Percentiles rank a stretch among this genome's conserved stretches.
Evolutionary conservation across 1,140 invertebrate genomes (phyloP).

Genomic region (Pseudoatta argentina): DNA sequence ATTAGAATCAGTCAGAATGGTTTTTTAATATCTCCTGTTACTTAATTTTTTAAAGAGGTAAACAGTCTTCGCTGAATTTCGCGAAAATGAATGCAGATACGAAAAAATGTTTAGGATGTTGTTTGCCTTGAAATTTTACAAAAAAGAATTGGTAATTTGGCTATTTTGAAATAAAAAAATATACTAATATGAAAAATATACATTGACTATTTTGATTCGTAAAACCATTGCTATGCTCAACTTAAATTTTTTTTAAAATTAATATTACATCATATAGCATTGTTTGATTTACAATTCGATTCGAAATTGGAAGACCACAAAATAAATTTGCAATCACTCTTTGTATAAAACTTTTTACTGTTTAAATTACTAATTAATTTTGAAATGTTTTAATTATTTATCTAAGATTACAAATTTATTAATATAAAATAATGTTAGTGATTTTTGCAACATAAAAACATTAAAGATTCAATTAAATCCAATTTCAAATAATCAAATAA

Average conservation of each 20-base stretch:
- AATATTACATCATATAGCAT: neutral
- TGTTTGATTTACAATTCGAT: neutral
- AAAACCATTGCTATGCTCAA: neutral
- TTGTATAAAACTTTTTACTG: neutral
- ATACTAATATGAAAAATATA: no score
- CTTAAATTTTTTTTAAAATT: neutral
- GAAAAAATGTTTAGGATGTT: no score
- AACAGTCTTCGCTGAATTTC: no score
- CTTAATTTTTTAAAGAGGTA: no score
- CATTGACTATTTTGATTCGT: neutral
- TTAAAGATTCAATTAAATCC: slow-evolving; percentile 6
- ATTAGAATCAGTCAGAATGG: no score
- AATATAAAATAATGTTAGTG: neutral
- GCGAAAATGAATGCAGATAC: no score
- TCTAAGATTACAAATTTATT: neutral
- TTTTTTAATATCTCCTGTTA: no score
- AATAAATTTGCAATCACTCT: neutral
- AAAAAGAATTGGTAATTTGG: neutral
- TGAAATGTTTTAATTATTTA: neutral
- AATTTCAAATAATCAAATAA: slow-evolving; percentile 5
- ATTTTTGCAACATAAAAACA: neutral
- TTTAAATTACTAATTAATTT: slow-evolving; percentile 12
- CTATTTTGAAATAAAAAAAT: neutral
- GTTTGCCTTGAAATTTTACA: no score
- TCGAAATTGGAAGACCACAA: neutral